These are phyloP conservation scores for Marmota flaviventris DNA, from an alignment of 2,113 vertebrate species.

Conservation along the genomic window DNA sequence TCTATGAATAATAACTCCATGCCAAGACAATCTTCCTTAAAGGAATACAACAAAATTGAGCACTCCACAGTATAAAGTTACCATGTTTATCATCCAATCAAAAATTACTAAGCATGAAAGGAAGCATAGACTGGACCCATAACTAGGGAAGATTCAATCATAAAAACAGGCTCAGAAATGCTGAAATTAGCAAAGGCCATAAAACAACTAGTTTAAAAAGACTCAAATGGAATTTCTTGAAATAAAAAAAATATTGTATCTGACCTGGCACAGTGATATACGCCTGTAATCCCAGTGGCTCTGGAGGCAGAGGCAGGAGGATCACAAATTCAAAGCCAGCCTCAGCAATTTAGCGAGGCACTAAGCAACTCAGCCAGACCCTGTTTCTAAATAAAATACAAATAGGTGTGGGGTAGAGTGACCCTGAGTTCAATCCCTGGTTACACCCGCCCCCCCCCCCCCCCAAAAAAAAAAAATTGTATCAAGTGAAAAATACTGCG, in stretches of 20 bases:
- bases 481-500: background rate
- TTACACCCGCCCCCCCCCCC: too few species aligned
- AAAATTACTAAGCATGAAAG: background rate
- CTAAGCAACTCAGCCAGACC: too few species aligned
- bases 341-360: too few species aligned
- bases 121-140: background rate
- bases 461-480: too few species aligned
- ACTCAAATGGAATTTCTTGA: background rate
- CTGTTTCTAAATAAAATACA: too few species aligned
- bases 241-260: background rate
- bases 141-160: background rate
- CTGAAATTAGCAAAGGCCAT: background rate
- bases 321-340: too few species aligned
- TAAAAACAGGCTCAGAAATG: background rate
- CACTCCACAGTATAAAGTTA: background rate
- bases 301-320: too few species aligned
- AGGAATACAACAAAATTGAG: slow-evolving; percentile 16
- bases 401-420: too few species aligned
- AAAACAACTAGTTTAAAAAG: background rate
- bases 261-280: too few species aligned
- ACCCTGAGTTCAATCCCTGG: too few species aligned
- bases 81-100: background rate
- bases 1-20: background rate
- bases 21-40: background rate
- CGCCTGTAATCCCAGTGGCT: too few species aligned